Evolutionary conservation across 2,888 invertebrate species (phyloP), one percentile per base, ranked within the genome.

Genomic region (Dryocosmus kuriphilus): DNA sequence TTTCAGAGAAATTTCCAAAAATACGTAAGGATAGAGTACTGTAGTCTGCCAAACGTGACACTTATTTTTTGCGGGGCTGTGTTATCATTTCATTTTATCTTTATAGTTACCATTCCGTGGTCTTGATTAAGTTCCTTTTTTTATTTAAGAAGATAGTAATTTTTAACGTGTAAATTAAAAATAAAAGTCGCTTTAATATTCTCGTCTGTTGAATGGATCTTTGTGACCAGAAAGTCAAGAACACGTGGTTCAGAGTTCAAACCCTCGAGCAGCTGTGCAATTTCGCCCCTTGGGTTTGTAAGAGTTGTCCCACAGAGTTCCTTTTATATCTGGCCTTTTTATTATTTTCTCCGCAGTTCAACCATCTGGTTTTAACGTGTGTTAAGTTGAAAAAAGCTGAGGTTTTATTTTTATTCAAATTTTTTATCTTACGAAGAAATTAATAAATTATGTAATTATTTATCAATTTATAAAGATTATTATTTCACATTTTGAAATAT

Each of bases 201-300:
- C 19, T 46, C 46, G 46, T 57, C 24, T 57, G 57, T 3, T 57
- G 51, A n/a, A 55, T 55, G n/a, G 51, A 55, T 1, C 51, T 57
- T 57, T 24, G 57, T 57, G 24, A 24, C 22, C 0, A 57, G 24
- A 67, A 46, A 67, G 38, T 46, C 24, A 19, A 41, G 67, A 46
- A 46, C 67, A 67, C 41, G 41, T 67, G 67, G 67, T 16, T 27
- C 67, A 27, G 24, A 9, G n/a, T n/a, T 24, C 22, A 35, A 35
- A 24, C 41, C 24, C 24, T 24, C 67, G 16, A 67, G 38, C 67
- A 67, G 67, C 67, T 67, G 46, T 19, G 38, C 67, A 16, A 67
- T 41, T 67, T 27, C 41, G 67, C 22, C 67, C 67, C 67, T 51
- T 67, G 67, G 27, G 46, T 67, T 67, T 24, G 46, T 67, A 41